Percentiles rank a stretch among this genome's conserved stretches.
Conservation (phyloP, 2,113 vertebrate species). For the Gambusia affinis region DNA sequence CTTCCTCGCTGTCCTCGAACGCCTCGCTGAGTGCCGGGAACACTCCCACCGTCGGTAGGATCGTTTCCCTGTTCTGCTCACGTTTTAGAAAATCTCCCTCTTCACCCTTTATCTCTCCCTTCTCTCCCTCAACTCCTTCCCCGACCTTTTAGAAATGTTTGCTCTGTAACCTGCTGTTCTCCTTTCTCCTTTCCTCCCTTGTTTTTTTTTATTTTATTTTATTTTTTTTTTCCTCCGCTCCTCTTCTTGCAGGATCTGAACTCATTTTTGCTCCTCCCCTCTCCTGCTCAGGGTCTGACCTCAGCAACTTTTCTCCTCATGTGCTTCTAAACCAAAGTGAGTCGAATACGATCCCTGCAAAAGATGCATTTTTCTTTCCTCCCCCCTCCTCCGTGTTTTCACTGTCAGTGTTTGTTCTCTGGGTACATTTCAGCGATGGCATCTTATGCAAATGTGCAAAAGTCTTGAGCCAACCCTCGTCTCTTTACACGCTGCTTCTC, state of each 20-base stretch:
- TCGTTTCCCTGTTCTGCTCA: neutral
- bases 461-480: neutral
- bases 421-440: slow-evolving; percentile 6
- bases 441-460: neutral
- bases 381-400: neutral
- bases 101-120: slow-evolving; percentile 3
- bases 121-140: slow-evolving; percentile 14
- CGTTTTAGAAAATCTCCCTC: neutral
- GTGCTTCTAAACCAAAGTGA: slow-evolving; percentile 70
- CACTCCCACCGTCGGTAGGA: slow-evolving; percentile 94
- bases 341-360: slow-evolving; percentile 30
- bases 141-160: slow-evolving; percentile 18
- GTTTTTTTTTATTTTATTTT: neutral
- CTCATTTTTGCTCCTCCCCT: slow-evolving; percentile 43
- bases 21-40: slow-evolving; percentile 92
- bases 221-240: slow-evolving; percentile 32
- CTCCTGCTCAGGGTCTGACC: slow-evolving; percentile 63
- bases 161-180: slow-evolving; percentile 21
- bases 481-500: neutral
- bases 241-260: slow-evolving; percentile 56
- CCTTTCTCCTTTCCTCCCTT: neutral
- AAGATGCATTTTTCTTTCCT: neutral
- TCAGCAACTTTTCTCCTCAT: slow-evolving; percentile 61
- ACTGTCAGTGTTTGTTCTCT: neutral
- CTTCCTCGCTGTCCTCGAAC: slow-evolving; percentile 95